phyloP scores from a whole-genome alignment of 2,797 vertebrate genomes.

The Tenualosa ilisha region DNA sequence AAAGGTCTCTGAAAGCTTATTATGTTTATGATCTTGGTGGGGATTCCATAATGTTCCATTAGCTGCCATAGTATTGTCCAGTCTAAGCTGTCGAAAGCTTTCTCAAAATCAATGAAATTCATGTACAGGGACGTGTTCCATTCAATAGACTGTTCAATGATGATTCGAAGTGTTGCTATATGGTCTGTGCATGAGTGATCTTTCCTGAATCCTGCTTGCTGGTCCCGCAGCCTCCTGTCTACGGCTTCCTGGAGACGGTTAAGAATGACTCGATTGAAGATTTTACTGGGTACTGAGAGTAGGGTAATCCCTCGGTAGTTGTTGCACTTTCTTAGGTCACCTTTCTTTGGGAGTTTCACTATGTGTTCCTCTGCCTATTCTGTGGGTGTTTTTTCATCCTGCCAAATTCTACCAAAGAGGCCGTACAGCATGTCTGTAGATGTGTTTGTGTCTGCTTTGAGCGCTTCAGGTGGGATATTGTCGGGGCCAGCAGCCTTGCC shows the following conservation, averaged over 20 bases:
- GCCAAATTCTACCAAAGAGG: too few relatives aligned
- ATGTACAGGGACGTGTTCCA: too few relatives aligned
- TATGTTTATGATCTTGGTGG: not conserved
- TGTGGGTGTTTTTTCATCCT: too few relatives aligned
- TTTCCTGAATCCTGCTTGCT: not conserved
- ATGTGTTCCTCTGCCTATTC: too few relatives aligned
- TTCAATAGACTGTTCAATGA: not conserved
- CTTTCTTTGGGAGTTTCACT: too few relatives aligned
- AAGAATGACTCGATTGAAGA: conserved; percentile 1
- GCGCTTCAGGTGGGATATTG: not conserved
- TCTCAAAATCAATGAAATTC: too few relatives aligned
- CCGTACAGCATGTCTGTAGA: too few relatives aligned
- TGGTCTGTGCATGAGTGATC: conserved; percentile 9
- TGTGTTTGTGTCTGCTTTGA: not conserved
- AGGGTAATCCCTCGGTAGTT: not conserved
- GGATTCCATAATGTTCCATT: not conserved
- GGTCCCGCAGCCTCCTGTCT: not conserved
- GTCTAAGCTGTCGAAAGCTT: too few relatives aligned
- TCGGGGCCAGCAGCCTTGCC: not conserved
- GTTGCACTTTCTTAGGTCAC: not conserved
- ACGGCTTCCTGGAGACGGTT: not conserved
- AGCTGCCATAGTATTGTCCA: not conserved
- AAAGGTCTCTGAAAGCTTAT: not conserved
- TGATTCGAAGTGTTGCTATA: not conserved
- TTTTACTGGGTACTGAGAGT: conserved; percentile 24